Evolutionary conservation across 1,140 invertebrate species (phyloP).

Genomic region (Drosophila pectinifera): DNA sequence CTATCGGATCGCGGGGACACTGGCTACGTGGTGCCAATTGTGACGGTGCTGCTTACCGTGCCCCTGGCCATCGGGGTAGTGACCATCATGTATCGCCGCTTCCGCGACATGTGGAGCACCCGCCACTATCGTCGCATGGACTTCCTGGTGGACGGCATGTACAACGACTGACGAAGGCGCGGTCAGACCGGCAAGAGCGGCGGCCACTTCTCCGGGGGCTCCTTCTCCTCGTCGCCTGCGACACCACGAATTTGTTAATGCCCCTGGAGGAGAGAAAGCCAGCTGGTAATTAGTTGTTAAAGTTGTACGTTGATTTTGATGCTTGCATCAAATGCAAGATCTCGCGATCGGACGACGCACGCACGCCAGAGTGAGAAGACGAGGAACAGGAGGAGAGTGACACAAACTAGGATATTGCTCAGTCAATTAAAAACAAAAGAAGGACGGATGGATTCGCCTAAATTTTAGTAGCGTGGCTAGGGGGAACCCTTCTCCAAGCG

Average conservation of each 20-base stretch:
- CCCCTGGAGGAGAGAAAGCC: background rate
- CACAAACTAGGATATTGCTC: slow-evolving; percentile 56
- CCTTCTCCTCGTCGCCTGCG: slow-evolving; percentile 14
- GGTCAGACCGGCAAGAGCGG: slow-evolving; percentile 21
- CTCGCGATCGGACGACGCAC: slow-evolving; percentile 3
- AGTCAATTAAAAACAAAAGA: slow-evolving; percentile 64
- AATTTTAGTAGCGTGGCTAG: slow-evolving; percentile 10
- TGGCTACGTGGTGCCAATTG: slow-evolving; percentile 86
- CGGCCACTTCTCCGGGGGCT: slow-evolving; percentile 8
- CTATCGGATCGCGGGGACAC: slow-evolving; percentile 64
- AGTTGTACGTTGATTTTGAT: slow-evolving; percentile 28
- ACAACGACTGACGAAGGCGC: slow-evolving; percentile 86
- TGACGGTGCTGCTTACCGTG: slow-evolving; percentile 86
- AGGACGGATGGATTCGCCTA: background rate
- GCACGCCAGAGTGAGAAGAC: slow-evolving; percentile 27
- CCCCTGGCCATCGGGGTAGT: slow-evolving; percentile 85
- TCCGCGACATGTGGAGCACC: slow-evolving; percentile 88
- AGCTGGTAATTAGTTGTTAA: slow-evolving; percentile 63
- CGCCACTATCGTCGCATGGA: slow-evolving; percentile 89
- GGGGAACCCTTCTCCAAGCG: slow-evolving; percentile 27
- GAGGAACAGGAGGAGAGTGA: background rate
- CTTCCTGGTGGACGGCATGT: slow-evolving; percentile 89
- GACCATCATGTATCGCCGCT: slow-evolving; percentile 86
- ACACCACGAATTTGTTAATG: slow-evolving; percentile 33
- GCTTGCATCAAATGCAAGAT: slow-evolving; percentile 59